Percentiles rank a stretch among this genome's conserved stretches.
Evolutionary conservation across 2,113 vertebrate species (phyloP).

Genomic region (Alethe castanea): DNA sequence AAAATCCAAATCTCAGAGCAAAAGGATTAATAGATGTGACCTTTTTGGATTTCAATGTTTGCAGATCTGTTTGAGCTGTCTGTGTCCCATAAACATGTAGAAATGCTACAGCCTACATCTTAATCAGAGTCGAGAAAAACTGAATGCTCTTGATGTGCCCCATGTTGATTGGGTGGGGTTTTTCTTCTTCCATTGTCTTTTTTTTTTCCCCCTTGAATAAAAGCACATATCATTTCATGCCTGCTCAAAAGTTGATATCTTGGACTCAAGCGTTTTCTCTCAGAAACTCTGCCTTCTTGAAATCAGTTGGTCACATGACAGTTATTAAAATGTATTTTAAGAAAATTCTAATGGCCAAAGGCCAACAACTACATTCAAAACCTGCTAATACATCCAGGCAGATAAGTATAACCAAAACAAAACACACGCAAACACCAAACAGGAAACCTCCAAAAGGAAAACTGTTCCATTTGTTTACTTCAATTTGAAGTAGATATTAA

Average conservation of each 20-base stretch:
- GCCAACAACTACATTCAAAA: slow-evolving; percentile 74
- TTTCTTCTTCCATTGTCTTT: neutral
- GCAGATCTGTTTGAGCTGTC: slow-evolving; percentile 44
- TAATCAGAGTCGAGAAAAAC: slow-evolving; percentile 48
- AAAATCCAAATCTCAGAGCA: slow-evolving; percentile 57
- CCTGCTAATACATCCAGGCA: slow-evolving; percentile 74
- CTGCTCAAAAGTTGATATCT: neutral
- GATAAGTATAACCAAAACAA: slow-evolving; percentile 63
- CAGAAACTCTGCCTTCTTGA: slow-evolving; percentile 35
- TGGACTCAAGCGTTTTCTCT: neutral
- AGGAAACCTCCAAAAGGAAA: slow-evolving; percentile 76
- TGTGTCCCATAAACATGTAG: neutral
- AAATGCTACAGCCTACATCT: slow-evolving; percentile 26
- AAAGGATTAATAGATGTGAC: slow-evolving; percentile 45
- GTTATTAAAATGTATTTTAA: slow-evolving; percentile 67
- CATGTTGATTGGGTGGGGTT: neutral
- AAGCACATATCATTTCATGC: neutral
- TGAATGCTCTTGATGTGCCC: slow-evolving; percentile 17
- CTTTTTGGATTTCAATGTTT: slow-evolving; percentile 24
- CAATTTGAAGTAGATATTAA: slow-evolving; percentile 83
- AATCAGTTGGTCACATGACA: slow-evolving; percentile 54
- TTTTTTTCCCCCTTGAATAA: neutral
- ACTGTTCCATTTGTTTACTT: slow-evolving; percentile 79
- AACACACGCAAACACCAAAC: slow-evolving; percentile 57
- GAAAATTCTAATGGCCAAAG: slow-evolving; percentile 66